phyloP scores from a whole-genome alignment of 2,113 vertebrate genomes.

The Rutilus rutilus region DNA sequence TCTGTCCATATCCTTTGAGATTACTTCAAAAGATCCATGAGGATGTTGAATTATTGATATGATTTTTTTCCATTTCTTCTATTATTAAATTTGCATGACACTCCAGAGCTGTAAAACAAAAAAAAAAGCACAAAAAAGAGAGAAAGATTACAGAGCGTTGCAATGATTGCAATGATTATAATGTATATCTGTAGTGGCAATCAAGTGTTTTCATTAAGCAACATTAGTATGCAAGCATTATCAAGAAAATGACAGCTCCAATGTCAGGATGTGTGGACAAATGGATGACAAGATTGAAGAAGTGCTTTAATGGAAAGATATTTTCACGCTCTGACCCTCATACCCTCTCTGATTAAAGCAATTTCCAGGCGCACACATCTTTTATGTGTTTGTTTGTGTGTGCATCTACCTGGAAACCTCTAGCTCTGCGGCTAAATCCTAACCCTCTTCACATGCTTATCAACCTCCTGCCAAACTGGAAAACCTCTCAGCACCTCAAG shows the following conservation, averaged over 20 bases:
- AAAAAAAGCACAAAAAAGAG: neutral
- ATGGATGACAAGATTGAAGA: slow-evolving; percentile 22
- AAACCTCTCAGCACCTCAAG: slow-evolving; percentile 44
- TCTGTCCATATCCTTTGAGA: slow-evolving; percentile 27
- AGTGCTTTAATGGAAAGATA: slow-evolving; percentile 21
- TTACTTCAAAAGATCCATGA: slow-evolving; percentile 22
- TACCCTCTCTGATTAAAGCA: slow-evolving; percentile 44
- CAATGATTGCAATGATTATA: neutral
- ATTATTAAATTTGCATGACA: slow-evolving; percentile 24
- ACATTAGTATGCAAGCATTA: neutral
- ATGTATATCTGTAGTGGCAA: neutral
- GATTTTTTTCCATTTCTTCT: slow-evolving; percentile 5
- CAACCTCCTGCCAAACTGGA: slow-evolving; percentile 60
- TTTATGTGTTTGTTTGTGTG: slow-evolving; percentile 40
- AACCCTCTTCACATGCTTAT: slow-evolving; percentile 46
- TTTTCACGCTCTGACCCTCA: slow-evolving; percentile 35
- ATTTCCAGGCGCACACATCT: slow-evolving; percentile 36
- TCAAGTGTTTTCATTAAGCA: neutral
- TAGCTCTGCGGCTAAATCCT: slow-evolving; percentile 38
- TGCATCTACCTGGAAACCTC: slow-evolving; percentile 22
- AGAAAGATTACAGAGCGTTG: neutral
- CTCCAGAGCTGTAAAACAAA: slow-evolving; percentile 1
- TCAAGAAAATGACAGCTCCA: neutral
- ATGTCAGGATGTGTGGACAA: slow-evolving; percentile 20
- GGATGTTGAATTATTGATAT: slow-evolving; percentile 26